Base-by-base conservation (phyloP, 2,797 vertebrate genomes). In the Cyclura pinguis region DNA sequence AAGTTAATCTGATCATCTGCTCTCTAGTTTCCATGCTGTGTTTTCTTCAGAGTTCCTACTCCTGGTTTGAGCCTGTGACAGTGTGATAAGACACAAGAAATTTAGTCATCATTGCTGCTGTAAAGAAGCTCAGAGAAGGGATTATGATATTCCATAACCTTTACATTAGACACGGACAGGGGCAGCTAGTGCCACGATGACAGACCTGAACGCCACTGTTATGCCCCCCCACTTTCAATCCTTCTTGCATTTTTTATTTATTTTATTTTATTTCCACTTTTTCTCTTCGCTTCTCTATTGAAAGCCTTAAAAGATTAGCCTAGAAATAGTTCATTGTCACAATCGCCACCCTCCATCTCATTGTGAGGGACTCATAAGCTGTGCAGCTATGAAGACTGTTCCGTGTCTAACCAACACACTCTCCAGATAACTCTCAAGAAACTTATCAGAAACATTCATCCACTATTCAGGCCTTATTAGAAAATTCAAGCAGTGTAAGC, bases 21-120 rank as follows among this genome's bases (percentile, higher is more conserved):
- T 98, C 97, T 97, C 97, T 97, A 97, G 96, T 98, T 98, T 98
- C 98, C 98, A 99, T 98, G 98, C 98, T 98, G 98, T 98, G 98
- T 98, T 98, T 96, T 97, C 97, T 97, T 97, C 97, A 98, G 98
- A 98, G 98, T 96, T 97, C 97, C 98, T 98, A 98, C 97, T 98
- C 98, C 98, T 98, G 98, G 97, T 98, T 98, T 98, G 98, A 98
- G 98, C 97, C 99, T 99, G 98, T 97, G 98, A 98, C 98, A 97
- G 98, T 98, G 98, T 98, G 98, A 99, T 99, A 99, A 99, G 98
- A 99, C 98, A 99, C 98, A 98, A 98, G 98, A 98, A 98, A 99
- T 99, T 98, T 98, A 99, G 98, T 99, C 98, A 98, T 99, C 98
- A 98, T 97, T 98, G 98, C 98, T 96, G 89, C 96, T 96, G 97